Evolutionary conservation across 1,140 invertebrate species (phyloP).

Genomic region (Zaprionus camerounensis): DNA sequence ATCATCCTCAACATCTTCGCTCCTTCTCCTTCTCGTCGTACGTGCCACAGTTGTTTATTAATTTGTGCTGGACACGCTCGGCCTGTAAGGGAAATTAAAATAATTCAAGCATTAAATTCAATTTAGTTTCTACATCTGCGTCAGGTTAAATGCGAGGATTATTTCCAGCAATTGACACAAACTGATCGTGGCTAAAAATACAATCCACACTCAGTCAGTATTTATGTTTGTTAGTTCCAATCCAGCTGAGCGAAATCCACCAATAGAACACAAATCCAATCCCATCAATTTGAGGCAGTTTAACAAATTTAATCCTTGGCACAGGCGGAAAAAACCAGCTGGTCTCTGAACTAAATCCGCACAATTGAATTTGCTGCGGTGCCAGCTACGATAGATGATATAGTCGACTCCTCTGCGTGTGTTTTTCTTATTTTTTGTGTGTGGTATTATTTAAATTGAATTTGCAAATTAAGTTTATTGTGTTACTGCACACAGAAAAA

Average conservation of each 20-base stretch:
- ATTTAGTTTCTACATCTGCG: slow-evolving; percentile 57
- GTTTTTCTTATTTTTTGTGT: slow-evolving; percentile 38
- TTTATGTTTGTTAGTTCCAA: neutral
- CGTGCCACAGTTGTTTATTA: slow-evolving; percentile 41
- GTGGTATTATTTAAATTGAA: slow-evolving; percentile 78
- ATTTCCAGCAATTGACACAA: neutral
- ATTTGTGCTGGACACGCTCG: slow-evolving; percentile 58
- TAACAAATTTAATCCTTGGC: slow-evolving; percentile 48
- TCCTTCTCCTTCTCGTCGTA: slow-evolving; percentile 5
- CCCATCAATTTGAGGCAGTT: slow-evolving; percentile 40
- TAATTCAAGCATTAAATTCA: slow-evolving; percentile 72
- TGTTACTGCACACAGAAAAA: slow-evolving; percentile 55
- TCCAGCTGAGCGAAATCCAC: neutral
- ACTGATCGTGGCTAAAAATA: neutral
- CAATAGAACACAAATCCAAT: slow-evolving; percentile 36
- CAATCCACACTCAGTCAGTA: neutral
- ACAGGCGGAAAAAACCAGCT: slow-evolving; percentile 36
- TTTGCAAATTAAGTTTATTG: slow-evolving; percentile 81
- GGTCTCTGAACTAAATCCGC: slow-evolving; percentile 54
- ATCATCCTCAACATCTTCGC: slow-evolving; percentile 22
- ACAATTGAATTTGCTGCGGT: slow-evolving; percentile 62
- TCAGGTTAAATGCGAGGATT: slow-evolving; percentile 3
- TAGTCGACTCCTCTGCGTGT: slow-evolving; percentile 15
- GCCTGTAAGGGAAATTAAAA: slow-evolving; percentile 72
- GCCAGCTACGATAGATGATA: slow-evolving; percentile 6